phyloP scores from a whole-genome alignment of 2,888 invertebrate genomes.

The Bellardia bayeri region DNA sequence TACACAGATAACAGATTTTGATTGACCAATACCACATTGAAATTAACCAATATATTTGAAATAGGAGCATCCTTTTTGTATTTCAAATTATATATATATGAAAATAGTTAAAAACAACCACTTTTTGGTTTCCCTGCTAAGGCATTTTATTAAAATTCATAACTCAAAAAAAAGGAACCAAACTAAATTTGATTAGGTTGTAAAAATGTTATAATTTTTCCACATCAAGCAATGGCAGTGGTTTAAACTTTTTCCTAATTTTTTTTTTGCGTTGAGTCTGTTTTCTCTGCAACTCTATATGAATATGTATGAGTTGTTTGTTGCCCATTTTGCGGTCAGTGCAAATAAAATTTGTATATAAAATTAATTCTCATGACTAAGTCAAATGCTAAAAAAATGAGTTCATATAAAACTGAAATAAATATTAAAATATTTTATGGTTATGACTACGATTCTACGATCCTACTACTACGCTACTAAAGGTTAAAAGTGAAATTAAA shows the following conservation, averaged over 20 bases:
- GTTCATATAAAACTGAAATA: slow-evolving; percentile 21
- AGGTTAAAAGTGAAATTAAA: neutral
- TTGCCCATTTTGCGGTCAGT: slow-evolving; percentile 53
- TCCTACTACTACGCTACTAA: neutral
- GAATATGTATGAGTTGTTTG: slow-evolving; percentile 28
- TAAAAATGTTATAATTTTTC: slow-evolving; percentile 31
- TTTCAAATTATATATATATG: neutral
- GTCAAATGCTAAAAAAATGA: neutral
- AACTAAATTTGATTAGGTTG: slow-evolving; percentile 50
- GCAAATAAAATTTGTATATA: slow-evolving; percentile 56
- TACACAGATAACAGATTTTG: too few species aligned
- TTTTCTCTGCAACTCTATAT: neutral
- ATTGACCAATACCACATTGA: too few species aligned
- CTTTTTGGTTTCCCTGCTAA: neutral
- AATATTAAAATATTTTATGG: slow-evolving; percentile 46
- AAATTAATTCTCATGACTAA: slow-evolving; percentile 35
- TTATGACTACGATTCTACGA: neutral
- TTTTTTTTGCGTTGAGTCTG: neutral
- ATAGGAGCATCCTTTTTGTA: too few species aligned
- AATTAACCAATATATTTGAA: too few species aligned
- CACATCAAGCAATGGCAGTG: slow-evolving; percentile 12
- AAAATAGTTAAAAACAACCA: neutral
- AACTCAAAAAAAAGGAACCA: slow-evolving; percentile 23
- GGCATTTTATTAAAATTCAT: neutral
- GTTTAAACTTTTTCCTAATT: neutral